Evolutionary conservation across 2,888 invertebrate genomes (phyloP).

Genomic region (Operophtera brumata): DNA sequence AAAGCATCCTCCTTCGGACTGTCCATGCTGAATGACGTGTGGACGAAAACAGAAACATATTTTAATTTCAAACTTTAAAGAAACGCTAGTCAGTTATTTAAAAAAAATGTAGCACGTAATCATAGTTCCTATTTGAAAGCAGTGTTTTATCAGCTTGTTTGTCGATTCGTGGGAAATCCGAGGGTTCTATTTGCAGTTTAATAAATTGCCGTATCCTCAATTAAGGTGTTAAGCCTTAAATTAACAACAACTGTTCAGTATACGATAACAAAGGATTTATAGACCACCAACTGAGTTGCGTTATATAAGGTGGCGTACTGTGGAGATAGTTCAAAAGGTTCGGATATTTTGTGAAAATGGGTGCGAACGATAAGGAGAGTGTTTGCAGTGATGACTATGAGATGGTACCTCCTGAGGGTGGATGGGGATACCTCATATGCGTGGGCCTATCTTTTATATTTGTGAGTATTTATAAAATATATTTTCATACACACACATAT

Average conservation of each 20-base stretch:
- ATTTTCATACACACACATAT: too few relatives aligned
- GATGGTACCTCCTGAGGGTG: conserved; percentile 83
- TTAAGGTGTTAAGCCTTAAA: conserved; percentile 58
- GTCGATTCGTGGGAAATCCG: conserved; percentile 69
- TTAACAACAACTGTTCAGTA: conserved; percentile 51
- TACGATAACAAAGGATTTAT: conserved; percentile 57
- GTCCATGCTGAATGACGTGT: conserved; percentile 40
- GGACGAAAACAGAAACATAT: conserved; percentile 22
- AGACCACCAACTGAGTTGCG: conserved; percentile 53
- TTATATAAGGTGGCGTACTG: conserved; percentile 32
- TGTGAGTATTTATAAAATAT: conserved; percentile 72
- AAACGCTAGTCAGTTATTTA: conserved; percentile 1
- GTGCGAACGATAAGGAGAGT: conserved; percentile 49
- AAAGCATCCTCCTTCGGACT: conserved; percentile 44
- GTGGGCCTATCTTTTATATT: conserved; percentile 83
- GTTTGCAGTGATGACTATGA: conserved; percentile 63
- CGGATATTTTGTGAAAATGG: conserved; percentile 45
- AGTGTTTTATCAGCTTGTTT: conserved; percentile 46
- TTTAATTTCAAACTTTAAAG: not conserved
- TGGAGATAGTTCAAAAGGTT: conserved; percentile 27
- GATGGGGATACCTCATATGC: conserved; percentile 87
- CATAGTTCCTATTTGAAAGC: conserved; percentile 8
- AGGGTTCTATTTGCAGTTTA: conserved; percentile 53
- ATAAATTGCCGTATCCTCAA: conserved; percentile 50
- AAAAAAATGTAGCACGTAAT: conserved; percentile 12